Percentiles rank a stretch among this genome's conserved stretches.
Evolutionary conservation across 2,113 vertebrate species (phyloP).

Genomic region (Phyllostomus hastatus): DNA sequence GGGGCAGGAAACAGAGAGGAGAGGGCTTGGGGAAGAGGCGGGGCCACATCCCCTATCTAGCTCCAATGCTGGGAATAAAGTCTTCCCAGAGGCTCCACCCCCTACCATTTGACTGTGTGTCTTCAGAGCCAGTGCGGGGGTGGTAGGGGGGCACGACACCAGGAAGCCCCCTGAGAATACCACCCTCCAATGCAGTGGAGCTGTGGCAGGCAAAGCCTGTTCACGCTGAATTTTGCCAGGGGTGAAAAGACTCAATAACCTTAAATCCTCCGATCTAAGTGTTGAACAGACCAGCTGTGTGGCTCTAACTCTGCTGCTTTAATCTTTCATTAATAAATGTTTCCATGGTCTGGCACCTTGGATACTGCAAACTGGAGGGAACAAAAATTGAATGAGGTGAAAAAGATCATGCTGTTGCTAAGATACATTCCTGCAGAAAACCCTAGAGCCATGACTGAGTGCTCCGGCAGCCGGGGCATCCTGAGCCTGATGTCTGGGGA

Average conservation of each 20-base stretch:
- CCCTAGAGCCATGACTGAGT: background rate
- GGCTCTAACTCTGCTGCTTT: background rate
- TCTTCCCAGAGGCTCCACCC: background rate
- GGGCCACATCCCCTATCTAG: background rate
- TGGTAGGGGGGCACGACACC: background rate
- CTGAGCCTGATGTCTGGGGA: background rate
- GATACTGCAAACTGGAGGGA: background rate
- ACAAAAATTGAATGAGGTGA: background rate
- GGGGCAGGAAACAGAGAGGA: background rate
- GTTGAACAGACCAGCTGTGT: background rate
- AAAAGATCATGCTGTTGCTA: background rate
- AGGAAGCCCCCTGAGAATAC: background rate
- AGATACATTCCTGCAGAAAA: background rate
- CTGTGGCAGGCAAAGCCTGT: background rate
- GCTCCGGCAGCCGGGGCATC: background rate
- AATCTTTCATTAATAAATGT: background rate
- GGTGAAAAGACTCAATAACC: background rate
- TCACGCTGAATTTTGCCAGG: background rate
- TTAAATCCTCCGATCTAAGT: background rate
- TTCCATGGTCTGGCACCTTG: background rate
- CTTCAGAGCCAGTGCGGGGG: background rate
- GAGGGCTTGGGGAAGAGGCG: background rate
- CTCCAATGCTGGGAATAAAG: background rate
- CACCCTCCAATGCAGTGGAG: background rate
- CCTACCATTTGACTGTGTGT: background rate